A percentile compares a stretch with the other conserved stretches of the same genome.
Evolutionary conservation across 1,140 invertebrate genomes (phyloP).

Genomic region (Drosophila willistoni): DNA sequence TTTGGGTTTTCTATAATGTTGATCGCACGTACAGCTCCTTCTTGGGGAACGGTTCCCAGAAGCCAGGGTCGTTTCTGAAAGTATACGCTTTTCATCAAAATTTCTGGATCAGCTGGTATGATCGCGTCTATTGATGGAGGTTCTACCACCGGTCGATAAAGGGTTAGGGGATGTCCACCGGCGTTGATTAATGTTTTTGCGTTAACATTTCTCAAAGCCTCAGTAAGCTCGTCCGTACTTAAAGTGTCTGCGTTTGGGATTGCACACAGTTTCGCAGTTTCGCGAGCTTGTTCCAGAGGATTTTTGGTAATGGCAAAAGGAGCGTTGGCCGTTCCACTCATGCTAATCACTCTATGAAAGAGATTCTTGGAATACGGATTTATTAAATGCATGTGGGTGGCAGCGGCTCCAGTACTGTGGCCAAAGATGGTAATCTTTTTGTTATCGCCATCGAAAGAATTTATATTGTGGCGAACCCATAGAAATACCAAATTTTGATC

Average conservation of each 20-base stretch:
- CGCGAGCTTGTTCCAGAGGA: constrained; percentile 79
- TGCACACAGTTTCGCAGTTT: constrained; percentile 45
- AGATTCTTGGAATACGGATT: constrained; percentile 78
- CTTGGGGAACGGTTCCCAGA: constrained; percentile 74
- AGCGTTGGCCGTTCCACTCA: constrained; percentile 86
- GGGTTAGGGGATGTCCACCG: constrained; percentile 76
- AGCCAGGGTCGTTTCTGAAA: constrained; percentile 81
- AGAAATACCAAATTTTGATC: constrained; percentile 84
- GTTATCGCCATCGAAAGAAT: constrained; percentile 81
- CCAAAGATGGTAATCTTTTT: constrained; percentile 85
- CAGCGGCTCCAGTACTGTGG: constrained; percentile 84
- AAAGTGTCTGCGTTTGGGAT: constrained; percentile 39
- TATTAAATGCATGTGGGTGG: constrained; percentile 83
- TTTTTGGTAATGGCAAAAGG: constrained; percentile 84
- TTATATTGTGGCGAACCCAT: constrained; percentile 76
- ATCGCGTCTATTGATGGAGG: constrained; percentile 59
- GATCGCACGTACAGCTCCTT: constrained; percentile 80
- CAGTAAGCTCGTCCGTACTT: constrained; percentile 51
- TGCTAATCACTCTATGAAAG: constrained; percentile 84
- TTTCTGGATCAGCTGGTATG: constrained; percentile 72
- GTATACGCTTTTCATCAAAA: constrained; percentile 60
- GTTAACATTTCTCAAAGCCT: constrained; percentile 76
- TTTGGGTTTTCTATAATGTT: constrained; percentile 61
- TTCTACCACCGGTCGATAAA: constrained; percentile 83
- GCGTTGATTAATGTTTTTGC: constrained; percentile 64